phyloP scores from a whole-genome alignment of 2,888 invertebrate species.

The Scaptomyza reducta region DNA sequence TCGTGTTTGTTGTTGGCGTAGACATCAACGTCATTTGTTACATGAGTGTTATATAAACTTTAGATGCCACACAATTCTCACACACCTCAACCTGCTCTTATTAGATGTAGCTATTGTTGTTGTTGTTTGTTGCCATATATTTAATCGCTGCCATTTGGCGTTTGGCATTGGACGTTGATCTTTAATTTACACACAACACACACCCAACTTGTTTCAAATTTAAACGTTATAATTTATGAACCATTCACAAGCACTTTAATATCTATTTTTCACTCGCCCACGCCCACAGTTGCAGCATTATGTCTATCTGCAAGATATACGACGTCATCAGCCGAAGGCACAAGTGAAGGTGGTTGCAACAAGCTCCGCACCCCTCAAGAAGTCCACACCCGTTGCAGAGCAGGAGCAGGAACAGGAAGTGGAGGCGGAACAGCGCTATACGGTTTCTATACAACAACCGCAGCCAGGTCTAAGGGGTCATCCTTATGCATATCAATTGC shows the following conservation, averaged over 20 bases:
- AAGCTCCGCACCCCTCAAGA: slow-evolving; percentile 36
- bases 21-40: slow-evolving; percentile 39
- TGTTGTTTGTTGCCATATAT: slow-evolving; percentile 17
- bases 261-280: slow-evolving; percentile 8
- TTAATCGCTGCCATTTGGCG: slow-evolving; percentile 58
- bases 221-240: slow-evolving; percentile 39
- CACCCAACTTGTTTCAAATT: slow-evolving; percentile 8
- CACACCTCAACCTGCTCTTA: slow-evolving; percentile 41
- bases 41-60: slow-evolving; percentile 69
- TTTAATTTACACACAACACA: slow-evolving; percentile 40
- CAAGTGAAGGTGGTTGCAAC: slow-evolving; percentile 54
- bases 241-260: slow-evolving; percentile 40
- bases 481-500: slow-evolving; percentile 64
- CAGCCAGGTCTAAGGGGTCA: slow-evolving; percentile 52
- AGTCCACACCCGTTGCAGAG: slow-evolving; percentile 64
- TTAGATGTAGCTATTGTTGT: slow-evolving; percentile 13
- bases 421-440: slow-evolving; percentile 79
- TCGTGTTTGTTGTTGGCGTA: slow-evolving; percentile 7
- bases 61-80: slow-evolving; percentile 76
- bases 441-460: slow-evolving; percentile 76
- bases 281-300: slow-evolving; percentile 80
- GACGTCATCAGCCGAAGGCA: slow-evolving; percentile 78
- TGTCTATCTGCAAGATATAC: slow-evolving; percentile 82
- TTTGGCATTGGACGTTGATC: slow-evolving; percentile 72
- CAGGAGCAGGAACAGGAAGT: slow-evolving; percentile 70